phyloP scores from a whole-genome alignment of 1,140 invertebrate species.

The Trissolcus basalis region DNA sequence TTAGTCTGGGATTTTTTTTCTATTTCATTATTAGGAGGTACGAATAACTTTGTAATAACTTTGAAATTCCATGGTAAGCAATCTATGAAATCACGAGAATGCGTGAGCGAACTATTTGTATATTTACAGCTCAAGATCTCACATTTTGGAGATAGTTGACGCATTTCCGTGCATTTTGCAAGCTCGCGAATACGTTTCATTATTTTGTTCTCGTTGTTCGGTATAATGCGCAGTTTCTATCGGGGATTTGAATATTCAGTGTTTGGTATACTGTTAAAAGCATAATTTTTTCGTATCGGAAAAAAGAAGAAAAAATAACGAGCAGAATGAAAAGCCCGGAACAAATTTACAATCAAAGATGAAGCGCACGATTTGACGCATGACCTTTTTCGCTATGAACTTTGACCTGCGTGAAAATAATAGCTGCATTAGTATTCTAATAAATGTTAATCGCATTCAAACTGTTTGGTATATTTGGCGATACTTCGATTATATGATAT shows the following conservation, averaged over 20 bases:
- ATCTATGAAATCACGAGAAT: slow-evolving; percentile 29
- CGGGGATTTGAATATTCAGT: slow-evolving; percentile 28
- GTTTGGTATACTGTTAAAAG: not conserved
- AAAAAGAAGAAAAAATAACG: not conserved
- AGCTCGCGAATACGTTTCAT: slow-evolving; percentile 16
- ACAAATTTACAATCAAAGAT: slow-evolving; percentile 13
- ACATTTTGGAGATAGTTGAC: slow-evolving; percentile 48
- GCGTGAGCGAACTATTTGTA: slow-evolving; percentile 32
- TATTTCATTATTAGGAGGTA: slow-evolving; percentile 23
- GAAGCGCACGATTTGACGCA: not conserved
- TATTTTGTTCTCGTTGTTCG: slow-evolving; percentile 37
- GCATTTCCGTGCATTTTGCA: slow-evolving; percentile 12
- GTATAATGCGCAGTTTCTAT: no score
- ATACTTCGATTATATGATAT: slow-evolving; percentile 3
- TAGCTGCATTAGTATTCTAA: slow-evolving; percentile 13
- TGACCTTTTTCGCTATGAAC: slow-evolving; percentile 29
- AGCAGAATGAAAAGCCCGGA: no score
- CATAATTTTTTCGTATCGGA: no score
- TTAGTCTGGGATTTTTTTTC: slow-evolving; percentile 22
- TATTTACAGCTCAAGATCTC: slow-evolving; percentile 21
- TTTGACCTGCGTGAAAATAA: slow-evolving; percentile 24
- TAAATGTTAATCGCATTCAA: slow-evolving; percentile 26
- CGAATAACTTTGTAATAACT: slow-evolving; percentile 45
- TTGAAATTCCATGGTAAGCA: slow-evolving; percentile 5
- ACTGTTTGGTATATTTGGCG: slow-evolving; percentile 4